Evolutionary conservation across 1,140 invertebrate genomes (phyloP), one percentile per base, ranked within the genome.

Genomic region (Diachasma alloeum): DNA sequence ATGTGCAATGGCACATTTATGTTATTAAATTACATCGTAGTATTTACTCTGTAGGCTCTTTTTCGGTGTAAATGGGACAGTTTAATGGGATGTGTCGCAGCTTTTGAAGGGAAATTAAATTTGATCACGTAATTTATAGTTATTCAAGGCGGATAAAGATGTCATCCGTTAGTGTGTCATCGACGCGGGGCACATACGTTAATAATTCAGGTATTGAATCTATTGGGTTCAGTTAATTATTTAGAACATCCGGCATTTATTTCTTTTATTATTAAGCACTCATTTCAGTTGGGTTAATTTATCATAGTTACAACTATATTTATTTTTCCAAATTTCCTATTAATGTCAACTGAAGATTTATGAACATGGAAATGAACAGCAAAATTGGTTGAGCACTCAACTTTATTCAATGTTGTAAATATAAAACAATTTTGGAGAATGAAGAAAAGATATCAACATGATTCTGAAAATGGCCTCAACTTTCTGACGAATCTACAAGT

Each of bases 131-230:
- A 63, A 22, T n/a, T 72, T 53, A 59, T 72, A 36, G 8, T 22
- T 72, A 72, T 72, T 72, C 71, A 59, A 53, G 22, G 24, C 71
- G 44, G 22, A 72, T 72, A 72, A 59, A 72, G 22, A 59, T 56
- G 53, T 36, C 71, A 72, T 72, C 71, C 71, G 71, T 59, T 72
- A 72, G 2, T 59, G 46, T 56, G 44, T 31, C 71, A 53, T 37
- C 44, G 8, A 63, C 59, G 59, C 9, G 15, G 4, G 11, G 2
- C 22, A 19, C 19, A 26, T 63, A 26, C 15, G 26, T 63, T 26
- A 26, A 63, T 63, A 63, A 63, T 26, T 26, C 19, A 19, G 9
- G 17, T 53, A 15, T n/a, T 4, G 6, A 53, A 19, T 17, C n/a
- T 17, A 53, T 53, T 53, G 17, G 6, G 9, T 0, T 53, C 1